Conservation (phyloP, 2,797 vertebrate genomes). For the Lutra lutra region DNA sequence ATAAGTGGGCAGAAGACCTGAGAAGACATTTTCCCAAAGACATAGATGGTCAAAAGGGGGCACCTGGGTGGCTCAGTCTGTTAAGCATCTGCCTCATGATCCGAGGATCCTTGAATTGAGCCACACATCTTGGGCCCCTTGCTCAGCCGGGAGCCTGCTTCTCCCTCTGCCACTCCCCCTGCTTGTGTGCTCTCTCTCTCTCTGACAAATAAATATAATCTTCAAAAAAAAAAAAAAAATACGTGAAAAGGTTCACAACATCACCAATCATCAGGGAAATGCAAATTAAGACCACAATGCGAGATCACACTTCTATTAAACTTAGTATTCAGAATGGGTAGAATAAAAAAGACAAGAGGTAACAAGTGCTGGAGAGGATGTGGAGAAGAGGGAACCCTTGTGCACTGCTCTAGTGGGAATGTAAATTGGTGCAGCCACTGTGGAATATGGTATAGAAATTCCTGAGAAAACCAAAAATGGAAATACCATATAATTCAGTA, state of each 20-base stretch:
- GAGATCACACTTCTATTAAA: not conserved
- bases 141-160: no score
- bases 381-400: not conserved
- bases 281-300: not conserved
- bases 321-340: not conserved
- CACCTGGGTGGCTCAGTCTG: no score
- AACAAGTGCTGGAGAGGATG: not conserved
- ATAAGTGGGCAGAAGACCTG: not conserved
- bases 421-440: not conserved
- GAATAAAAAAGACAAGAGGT: not conserved
- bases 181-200: no score
- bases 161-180: no score
- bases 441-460: not conserved
- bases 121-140: no score
- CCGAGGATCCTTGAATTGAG: no score
- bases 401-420: not conserved
- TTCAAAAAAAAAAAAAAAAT: not conserved
- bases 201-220: no score
- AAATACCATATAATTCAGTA: not conserved
- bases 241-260: not conserved
- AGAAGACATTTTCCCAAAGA: not conserved
- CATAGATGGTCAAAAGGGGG: not conserved
- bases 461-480: not conserved
- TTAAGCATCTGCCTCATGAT: no score
- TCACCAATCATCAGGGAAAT: not conserved